Conservation (phyloP, 2,888 invertebrate genomes). For the Ametastegia equiseti region DNA sequence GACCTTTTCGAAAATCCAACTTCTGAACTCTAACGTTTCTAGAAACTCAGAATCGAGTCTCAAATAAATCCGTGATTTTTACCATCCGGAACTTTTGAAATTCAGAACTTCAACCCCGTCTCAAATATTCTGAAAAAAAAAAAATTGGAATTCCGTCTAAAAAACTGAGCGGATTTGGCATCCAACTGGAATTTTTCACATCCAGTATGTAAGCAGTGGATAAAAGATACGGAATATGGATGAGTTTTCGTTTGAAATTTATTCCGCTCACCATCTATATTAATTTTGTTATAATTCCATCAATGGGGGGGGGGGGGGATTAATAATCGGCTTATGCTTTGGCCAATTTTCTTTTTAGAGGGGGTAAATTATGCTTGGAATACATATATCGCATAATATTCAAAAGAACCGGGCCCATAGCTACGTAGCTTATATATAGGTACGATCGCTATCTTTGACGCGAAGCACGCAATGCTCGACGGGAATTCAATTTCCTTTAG, state of each 20-base stretch:
- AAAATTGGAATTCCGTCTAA: too few species aligned
- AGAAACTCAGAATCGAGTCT: too few species aligned
- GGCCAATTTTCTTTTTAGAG: neutral
- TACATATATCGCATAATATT: conserved; percentile 1
- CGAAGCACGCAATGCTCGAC: conserved; percentile 40
- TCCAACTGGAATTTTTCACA: too few species aligned
- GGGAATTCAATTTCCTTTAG: conserved; percentile 44
- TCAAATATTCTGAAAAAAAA: too few species aligned
- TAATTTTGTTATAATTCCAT: neutral
- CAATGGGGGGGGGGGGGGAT: too few species aligned
- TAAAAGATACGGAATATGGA: neutral
- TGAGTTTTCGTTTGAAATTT: neutral
- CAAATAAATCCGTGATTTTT: too few species aligned
- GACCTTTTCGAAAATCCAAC: too few species aligned
- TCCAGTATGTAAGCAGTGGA: neutral
- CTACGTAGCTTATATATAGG: neutral
- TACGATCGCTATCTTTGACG: conserved; percentile 17
- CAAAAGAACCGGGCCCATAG: neutral
- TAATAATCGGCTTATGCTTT: neutral
- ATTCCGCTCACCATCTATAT: neutral
- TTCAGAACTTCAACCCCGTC: too few species aligned
- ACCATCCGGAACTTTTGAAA: too few species aligned
- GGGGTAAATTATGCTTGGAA: neutral
- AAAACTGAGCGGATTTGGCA: too few species aligned
- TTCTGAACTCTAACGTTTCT: too few species aligned